Evolutionary conservation across 1,140 invertebrate genomes (phyloP).

Genomic region (Philotrypesis tridentata): DNA sequence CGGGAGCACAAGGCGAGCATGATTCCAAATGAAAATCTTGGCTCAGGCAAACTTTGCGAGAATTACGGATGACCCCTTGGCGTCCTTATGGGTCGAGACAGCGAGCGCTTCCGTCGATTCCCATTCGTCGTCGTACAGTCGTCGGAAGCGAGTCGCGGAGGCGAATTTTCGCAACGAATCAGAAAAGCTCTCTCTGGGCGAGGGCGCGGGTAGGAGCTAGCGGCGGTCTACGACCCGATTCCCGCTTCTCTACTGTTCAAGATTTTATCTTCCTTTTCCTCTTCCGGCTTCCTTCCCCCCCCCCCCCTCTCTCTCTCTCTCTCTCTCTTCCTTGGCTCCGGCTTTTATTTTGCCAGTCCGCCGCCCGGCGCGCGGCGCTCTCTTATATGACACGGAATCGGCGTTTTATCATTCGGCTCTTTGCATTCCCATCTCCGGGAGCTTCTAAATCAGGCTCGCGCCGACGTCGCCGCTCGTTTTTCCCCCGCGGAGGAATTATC

Average conservation of each 20-base stretch:
- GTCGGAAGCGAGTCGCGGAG: conserved; percentile 56
- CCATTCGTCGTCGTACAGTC: conserved; percentile 9
- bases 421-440: not conserved
- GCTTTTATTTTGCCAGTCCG: conserved; percentile 30
- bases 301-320: conserved; percentile 13
- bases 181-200: conserved; percentile 21
- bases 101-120: conserved; percentile 48
- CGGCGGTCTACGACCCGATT: conserved; percentile 33
- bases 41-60: conserved; percentile 37
- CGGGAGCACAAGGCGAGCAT: not conserved
- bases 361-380: too few species aligned
- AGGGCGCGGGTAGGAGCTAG: too few species aligned
- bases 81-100: conserved; percentile 45
- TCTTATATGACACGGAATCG: not conserved
- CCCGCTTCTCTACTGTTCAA: conserved; percentile 27
- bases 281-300: not conserved
- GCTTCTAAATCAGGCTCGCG: not conserved
- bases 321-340: conserved; percentile 30
- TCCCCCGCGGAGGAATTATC: too few species aligned
- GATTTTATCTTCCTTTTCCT: conserved; percentile 20
- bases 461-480: not conserved
- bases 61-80: conserved; percentile 56
- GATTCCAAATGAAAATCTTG: conserved; percentile 23
- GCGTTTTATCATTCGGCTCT: not conserved
- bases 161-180: conserved; percentile 51